These are phyloP conservation scores for Cheilosia urbana DNA, from an alignment of 2,888 invertebrate genomes.

Conservation along the genomic window DNA sequence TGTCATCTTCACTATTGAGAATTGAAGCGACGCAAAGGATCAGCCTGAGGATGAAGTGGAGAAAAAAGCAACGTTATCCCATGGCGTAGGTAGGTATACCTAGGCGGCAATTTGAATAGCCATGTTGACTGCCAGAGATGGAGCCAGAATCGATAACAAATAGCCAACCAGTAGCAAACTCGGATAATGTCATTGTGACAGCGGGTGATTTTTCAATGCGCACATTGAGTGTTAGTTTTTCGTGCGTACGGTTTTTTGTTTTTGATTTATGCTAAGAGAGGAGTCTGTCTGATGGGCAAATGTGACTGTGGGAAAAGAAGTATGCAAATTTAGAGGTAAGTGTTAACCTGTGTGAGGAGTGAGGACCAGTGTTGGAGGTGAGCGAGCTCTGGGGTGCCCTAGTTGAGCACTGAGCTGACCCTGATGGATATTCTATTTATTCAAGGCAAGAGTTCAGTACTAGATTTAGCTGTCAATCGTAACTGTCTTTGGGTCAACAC, in stretches of 20 bases:
- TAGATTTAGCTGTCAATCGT: too few species aligned
- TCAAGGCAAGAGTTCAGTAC: too few species aligned
- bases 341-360: too few species aligned
- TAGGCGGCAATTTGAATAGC: conserved; percentile 60
- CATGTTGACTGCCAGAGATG: conserved; percentile 59
- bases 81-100: not conserved
- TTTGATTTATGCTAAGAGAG: conserved; percentile 38
- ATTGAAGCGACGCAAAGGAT: conserved; percentile 37
- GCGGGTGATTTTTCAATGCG: conserved; percentile 63
- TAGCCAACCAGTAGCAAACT: conserved; percentile 61
- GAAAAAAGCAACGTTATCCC: not conserved
- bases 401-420: too few species aligned
- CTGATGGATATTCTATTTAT: too few species aligned
- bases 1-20: conserved; percentile 67
- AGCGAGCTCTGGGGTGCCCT: too few species aligned
- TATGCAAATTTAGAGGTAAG: conserved; percentile 26
- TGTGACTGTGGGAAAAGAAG: conserved; percentile 43
- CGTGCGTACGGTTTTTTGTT: not conserved
- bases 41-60: not conserved
- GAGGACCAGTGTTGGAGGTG: too few species aligned
- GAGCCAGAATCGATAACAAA: conserved; percentile 42
- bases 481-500: too few species aligned
- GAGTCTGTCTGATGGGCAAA: not conserved
- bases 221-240: conserved; percentile 39
- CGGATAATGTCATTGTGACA: conserved; percentile 69